A percentile compares a stretch with the other conserved stretches of the same genome.
These are phyloP conservation scores for Echinometra lucunter DNA, from an alignment of 53 echinoderm and acorn worm genomes.

Conservation along the genomic window DNA sequence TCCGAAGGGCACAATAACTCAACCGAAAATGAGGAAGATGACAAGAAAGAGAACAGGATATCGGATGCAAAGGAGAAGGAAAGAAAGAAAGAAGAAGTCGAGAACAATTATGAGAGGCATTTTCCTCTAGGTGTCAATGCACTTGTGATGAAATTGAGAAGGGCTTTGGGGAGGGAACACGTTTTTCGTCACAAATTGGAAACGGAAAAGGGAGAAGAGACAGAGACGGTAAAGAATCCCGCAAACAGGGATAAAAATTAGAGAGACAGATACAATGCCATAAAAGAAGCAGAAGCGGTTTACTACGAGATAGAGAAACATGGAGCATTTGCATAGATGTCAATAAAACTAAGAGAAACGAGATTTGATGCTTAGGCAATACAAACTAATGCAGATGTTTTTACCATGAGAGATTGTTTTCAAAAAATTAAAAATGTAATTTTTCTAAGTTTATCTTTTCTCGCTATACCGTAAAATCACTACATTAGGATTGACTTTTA, in stretches of 20 bases:
- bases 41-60: neutral
- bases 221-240: neutral
- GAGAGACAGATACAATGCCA: neutral
- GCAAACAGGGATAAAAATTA: neutral
- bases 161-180: slow-evolving; percentile 57
- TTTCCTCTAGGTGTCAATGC: slow-evolving; percentile 49
- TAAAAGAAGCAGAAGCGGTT: neutral
- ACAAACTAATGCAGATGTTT: neutral
- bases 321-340: neutral
- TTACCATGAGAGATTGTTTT: too few relatives aligned
- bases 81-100: neutral
- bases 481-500: neutral
- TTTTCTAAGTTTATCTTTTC: too few relatives aligned
- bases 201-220: slow-evolving; percentile 27
- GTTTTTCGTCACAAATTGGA: slow-evolving; percentile 47
- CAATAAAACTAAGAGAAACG: neutral
- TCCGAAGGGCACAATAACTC: slow-evolving; percentile 5
- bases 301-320: neutral
- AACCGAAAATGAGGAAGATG: neutral
- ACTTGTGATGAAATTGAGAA: slow-evolving; percentile 64
- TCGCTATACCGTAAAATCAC: too few relatives aligned
- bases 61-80: neutral
- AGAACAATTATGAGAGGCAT: slow-evolving; percentile 53
- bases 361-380: neutral
- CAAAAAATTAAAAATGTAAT: too few relatives aligned